Evolutionary conservation across 2,797 vertebrate species (phyloP).

Genomic region (Poeciliopsis gracilis): DNA sequence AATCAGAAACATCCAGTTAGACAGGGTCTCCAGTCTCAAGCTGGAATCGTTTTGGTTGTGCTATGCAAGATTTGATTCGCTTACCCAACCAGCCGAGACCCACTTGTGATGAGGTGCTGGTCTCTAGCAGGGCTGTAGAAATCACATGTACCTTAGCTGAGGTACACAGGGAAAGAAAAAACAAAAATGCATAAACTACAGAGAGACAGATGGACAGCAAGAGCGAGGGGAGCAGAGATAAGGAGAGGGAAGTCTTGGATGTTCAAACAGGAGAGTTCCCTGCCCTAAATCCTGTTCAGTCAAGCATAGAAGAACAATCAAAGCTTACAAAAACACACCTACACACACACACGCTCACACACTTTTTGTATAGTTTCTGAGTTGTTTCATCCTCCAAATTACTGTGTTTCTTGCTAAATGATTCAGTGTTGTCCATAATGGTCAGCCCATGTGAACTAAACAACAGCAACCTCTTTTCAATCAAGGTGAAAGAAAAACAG

Average conservation of each 20-base stretch:
- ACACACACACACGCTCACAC: slow-evolving; percentile 20
- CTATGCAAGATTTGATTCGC: slow-evolving; percentile 70
- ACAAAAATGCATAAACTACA: slow-evolving; percentile 38
- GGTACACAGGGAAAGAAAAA: slow-evolving; percentile 40
- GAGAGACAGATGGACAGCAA: slow-evolving; percentile 22
- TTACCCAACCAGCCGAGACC: slow-evolving; percentile 72
- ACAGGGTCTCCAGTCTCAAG: slow-evolving; percentile 52
- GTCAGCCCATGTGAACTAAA: slow-evolving; percentile 32
- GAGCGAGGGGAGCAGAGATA: slow-evolving; percentile 37
- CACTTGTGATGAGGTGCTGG: slow-evolving; percentile 75
- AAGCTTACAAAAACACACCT: slow-evolving; percentile 53
- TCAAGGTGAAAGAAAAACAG: slow-evolving; percentile 32
- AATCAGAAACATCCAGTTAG: slow-evolving; percentile 67
- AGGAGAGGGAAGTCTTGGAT: slow-evolving; percentile 45
- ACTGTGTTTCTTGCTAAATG: slow-evolving; percentile 21
- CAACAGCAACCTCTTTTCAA: slow-evolving; percentile 33
- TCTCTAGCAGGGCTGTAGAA: slow-evolving; percentile 75
- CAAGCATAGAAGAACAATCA: slow-evolving; percentile 71
- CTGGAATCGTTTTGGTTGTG: slow-evolving; percentile 68
- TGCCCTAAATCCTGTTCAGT: slow-evolving; percentile 68
- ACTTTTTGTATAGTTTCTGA: slow-evolving; percentile 20
- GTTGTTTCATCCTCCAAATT: slow-evolving; percentile 13
- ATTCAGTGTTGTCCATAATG: slow-evolving; percentile 24
- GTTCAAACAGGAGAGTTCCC: slow-evolving; percentile 62
- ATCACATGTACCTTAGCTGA: slow-evolving; percentile 72